A percentile compares a stretch with the other conserved stretches of the same genome.
Conservation (phyloP, 2,888 invertebrate genomes). For the Bellardia bayeri region DNA sequence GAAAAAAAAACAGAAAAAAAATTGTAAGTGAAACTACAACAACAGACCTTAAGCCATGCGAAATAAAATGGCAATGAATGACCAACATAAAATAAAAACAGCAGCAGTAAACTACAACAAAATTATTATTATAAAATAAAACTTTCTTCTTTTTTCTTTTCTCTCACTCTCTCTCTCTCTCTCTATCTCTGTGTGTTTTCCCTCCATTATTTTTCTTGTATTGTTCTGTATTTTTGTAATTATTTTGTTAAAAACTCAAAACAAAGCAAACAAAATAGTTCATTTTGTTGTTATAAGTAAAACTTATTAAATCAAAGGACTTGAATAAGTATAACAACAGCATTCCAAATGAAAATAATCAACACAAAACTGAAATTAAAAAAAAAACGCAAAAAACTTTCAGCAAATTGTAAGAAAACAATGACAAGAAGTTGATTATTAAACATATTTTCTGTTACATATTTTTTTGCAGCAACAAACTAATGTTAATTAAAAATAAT, state of each 20-base stretch:
- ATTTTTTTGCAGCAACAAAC: constrained; percentile 17
- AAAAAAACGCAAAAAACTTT: not conserved
- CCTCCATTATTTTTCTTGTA: not conserved
- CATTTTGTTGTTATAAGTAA: constrained; percentile 27
- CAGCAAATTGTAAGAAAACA: constrained; percentile 11
- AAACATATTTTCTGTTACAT: not conserved
- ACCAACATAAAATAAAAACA: constrained; percentile 21
- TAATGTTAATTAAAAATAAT: constrained; percentile 56
- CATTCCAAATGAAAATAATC: not conserved
- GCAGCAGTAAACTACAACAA: constrained; percentile 36
- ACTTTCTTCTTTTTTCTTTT: constrained; percentile 37
- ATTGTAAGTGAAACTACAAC: constrained; percentile 21
- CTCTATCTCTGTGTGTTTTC: not conserved
- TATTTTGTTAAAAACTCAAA: constrained; percentile 27
- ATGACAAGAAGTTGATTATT: constrained; percentile 36
- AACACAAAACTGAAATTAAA: not conserved
- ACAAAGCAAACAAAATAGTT: not conserved
- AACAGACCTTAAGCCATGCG: constrained; percentile 39
- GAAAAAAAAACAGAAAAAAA: constrained; percentile 5
- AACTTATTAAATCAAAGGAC: constrained; percentile 63
- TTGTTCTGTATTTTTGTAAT: constrained; percentile 47
- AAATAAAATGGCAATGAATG: constrained; percentile 35
- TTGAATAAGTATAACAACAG: constrained; percentile 49
- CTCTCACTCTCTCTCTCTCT: not conserved
- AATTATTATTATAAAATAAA: constrained; percentile 46